Evolutionary conservation across 2,888 invertebrate genomes (phyloP).

Genomic region (Scaeva pyrastri): DNA sequence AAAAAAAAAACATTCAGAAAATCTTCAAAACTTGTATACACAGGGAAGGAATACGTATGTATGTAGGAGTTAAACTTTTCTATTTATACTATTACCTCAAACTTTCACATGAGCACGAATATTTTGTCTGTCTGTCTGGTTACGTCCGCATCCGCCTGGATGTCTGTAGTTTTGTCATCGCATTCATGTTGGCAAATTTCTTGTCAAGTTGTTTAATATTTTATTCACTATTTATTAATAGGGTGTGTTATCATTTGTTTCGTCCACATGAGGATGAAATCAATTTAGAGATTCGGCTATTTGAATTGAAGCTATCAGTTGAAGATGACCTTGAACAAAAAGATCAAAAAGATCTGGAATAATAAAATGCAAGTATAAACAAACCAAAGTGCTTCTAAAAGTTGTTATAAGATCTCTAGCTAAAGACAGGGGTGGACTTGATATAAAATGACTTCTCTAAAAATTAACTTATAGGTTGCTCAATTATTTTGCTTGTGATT

Average conservation of each 20-base stretch:
- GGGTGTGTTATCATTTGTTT: background rate
- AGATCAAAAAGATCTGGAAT: too few relatives aligned
- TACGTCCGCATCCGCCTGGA: background rate
- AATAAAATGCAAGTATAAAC: too few relatives aligned
- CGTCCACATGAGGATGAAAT: background rate
- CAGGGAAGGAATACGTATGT: background rate
- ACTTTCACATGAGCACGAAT: conserved; percentile 18
- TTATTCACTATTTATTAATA: conserved; percentile 22
- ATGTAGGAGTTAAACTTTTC: conserved; percentile 31
- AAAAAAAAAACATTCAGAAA: conserved; percentile 10
- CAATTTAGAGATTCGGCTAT: background rate
- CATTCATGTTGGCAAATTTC: conserved; percentile 34
- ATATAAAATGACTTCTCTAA: too few relatives aligned
- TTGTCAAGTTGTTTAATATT: conserved; percentile 34
- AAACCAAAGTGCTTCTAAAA: too few relatives aligned
- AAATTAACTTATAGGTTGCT: too few relatives aligned
- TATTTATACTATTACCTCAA: conserved; percentile 60
- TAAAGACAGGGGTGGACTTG: too few relatives aligned
- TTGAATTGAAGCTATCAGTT: too few relatives aligned
- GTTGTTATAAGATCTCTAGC: too few relatives aligned
- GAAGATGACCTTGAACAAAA: too few relatives aligned
- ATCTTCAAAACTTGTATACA: conserved; percentile 33
- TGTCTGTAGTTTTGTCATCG: conserved; percentile 23
- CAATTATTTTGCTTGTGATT: too few relatives aligned
- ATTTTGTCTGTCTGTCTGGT: conserved; percentile 21